Percentiles rank a stretch among this genome's conserved stretches.
These are phyloP conservation scores for Sinodicranocentrus sp. DNA, from an alignment of 2,888 invertebrate genomes.

Conservation along the genomic window DNA sequence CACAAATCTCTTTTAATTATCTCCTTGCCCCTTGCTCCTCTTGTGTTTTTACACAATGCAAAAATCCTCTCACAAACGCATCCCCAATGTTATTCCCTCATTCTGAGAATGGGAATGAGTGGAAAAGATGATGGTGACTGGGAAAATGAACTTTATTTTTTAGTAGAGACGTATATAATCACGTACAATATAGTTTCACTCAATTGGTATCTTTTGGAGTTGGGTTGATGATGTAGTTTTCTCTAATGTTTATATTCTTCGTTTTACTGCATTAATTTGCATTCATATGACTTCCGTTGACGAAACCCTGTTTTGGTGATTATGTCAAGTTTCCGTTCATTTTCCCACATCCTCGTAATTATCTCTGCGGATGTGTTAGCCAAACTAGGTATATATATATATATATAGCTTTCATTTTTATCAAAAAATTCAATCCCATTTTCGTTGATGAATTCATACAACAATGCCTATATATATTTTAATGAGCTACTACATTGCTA, in stretches of 20 bases:
- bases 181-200: no score
- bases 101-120: no score
- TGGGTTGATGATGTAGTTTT: slow-evolving; percentile 30
- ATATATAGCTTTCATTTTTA: no score
- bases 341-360: not conserved
- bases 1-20: slow-evolving; percentile 65
- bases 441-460: no score
- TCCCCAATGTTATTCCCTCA: no score
- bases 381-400: not conserved
- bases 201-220: no score
- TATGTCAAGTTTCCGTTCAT: not conserved
- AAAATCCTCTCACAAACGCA: no score
- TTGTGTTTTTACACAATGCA: not conserved
- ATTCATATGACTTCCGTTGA: slow-evolving; percentile 45
- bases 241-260: not conserved
- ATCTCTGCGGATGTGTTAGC: not conserved
- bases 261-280: slow-evolving; percentile 57
- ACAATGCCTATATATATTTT: no score
- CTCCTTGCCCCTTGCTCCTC: slow-evolving; percentile 35
- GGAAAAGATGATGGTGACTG: no score
- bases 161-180: no score
- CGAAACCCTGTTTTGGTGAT: not conserved
- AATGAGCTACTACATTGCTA: not conserved
- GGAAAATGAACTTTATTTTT: no score
- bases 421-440: no score